Evolutionary conservation across 2,888 invertebrate species (phyloP).

Genomic region (Microchrysa polita): DNA sequence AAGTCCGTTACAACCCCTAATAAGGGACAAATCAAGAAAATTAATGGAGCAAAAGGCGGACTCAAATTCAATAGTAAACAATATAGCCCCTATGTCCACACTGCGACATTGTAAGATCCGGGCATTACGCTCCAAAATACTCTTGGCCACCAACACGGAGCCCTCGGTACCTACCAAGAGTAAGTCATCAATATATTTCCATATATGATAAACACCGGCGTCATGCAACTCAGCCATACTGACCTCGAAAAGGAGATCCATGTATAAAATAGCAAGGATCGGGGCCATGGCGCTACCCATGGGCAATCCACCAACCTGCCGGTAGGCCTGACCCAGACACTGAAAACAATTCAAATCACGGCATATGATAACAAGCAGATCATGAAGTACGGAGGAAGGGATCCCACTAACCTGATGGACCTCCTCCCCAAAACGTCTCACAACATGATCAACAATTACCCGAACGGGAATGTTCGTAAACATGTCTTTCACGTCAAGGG

Average conservation of each 20-base stretch:
- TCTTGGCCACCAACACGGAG: background rate
- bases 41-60: too few relatives aligned
- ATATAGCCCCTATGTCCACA: background rate
- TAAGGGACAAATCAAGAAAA: too few relatives aligned
- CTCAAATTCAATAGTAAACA: conserved; percentile 2
- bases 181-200: background rate
- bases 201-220: background rate
- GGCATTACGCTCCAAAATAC: background rate
- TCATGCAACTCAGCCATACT: background rate
- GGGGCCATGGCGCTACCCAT: background rate
- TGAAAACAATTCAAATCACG: background rate
- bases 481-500: conserved; percentile 1
- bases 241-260: too few relatives aligned
- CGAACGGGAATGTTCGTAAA: background rate
- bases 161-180: background rate
- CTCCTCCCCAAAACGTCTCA: background rate
- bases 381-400: background rate
- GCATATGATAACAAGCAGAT: background rate
- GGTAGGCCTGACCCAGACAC: background rate
- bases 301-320: background rate
- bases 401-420: background rate
- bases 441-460: background rate
- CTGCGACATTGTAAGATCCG: background rate
- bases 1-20: too few relatives aligned
- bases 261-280: background rate